Evolutionary conservation across 35 echinoderm and acorn worm genomes (phyloP), one percentile per base, ranked within the genome.

Genomic region (Holothuria glaberrima): DNA sequence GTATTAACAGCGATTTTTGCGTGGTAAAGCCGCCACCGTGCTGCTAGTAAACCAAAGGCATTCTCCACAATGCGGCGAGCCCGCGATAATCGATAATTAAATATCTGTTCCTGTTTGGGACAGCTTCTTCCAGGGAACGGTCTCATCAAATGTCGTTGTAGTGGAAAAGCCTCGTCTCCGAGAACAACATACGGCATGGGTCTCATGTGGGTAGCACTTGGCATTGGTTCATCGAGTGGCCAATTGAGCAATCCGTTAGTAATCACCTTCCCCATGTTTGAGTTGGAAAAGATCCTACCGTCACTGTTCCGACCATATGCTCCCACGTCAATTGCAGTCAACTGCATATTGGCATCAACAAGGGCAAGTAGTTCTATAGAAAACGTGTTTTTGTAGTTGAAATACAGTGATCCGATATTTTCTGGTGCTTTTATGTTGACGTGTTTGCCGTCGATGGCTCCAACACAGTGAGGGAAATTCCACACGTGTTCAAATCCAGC

Each of bases 341-440:
- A n/a, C n/a, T n/a, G n/a, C n/a, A n/a, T n/a, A n/a, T n/a, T n/a
- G n/a, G n/a, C n/a, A n/a, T n/a, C n/a, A n/a, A n/a, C n/a, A n/a
- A n/a, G n/a, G n/a, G 86, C 86, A 48, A 86, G 54, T 29, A 86
- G 20, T 9, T 64, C 83, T 22, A 86, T 66, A 17, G 48, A 61
- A 35, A 75, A 74, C 16, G 69, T 59, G 7, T 54, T 21, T 48
- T 76, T 89, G 57, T 89, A 89, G 41, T 88, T 88, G 45, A 34
- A 71, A 50, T 45, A 80, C 31, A 80, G 27, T 7, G 75, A 80
- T 10, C 75, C 75, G 9, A 34, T 45, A 20, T 80, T 80, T 20
- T 32, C 44, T 10, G 75, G n/a, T n/a, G n/a, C n/a, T n/a, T n/a
- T n/a, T n/a, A n/a, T n/a, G n/a, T n/a, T n/a, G n/a, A n/a, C n/a